Evolutionary conservation across 2,888 invertebrate species (phyloP).

Genomic region (Helleia helle): DNA sequence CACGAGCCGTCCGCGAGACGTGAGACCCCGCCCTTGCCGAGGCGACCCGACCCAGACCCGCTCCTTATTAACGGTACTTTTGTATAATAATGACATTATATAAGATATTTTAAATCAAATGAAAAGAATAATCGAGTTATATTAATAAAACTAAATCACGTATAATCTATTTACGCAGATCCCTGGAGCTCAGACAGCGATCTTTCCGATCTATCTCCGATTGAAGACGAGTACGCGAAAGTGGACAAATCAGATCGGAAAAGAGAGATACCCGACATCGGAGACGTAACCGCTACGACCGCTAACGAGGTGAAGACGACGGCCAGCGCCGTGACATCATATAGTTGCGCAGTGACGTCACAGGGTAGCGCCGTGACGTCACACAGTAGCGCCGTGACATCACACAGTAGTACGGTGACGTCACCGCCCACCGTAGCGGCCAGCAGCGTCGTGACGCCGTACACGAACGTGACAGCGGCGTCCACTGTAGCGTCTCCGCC

Average conservation of each 20-base stretch:
- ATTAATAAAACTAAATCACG: neutral
- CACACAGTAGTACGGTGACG: slow-evolving; percentile 14
- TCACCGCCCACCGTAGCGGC: slow-evolving; percentile 13
- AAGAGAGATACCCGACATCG: slow-evolving; percentile 58
- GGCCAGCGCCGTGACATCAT: slow-evolving; percentile 17
- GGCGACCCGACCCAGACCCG: slow-evolving; percentile 83
- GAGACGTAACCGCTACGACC: slow-evolving; percentile 51
- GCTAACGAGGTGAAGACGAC: slow-evolving; percentile 25
- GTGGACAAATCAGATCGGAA: slow-evolving; percentile 53
- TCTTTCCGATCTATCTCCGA: slow-evolving; percentile 87
- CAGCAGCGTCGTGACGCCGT: slow-evolving; percentile 19
- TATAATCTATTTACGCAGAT: slow-evolving; percentile 44
- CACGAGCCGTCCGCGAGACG: slow-evolving; percentile 84
- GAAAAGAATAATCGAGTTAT: no score
- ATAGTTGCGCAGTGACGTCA: slow-evolving; percentile 11
- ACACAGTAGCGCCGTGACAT: slow-evolving; percentile 14
- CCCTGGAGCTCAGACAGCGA: slow-evolving; percentile 90
- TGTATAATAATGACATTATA: no score
- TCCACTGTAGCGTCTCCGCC: slow-evolving; percentile 11
- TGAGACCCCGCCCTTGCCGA: slow-evolving; percentile 83
- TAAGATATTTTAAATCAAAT: no score
- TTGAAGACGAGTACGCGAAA: slow-evolving; percentile 77
- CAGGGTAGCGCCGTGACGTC: slow-evolving; percentile 19
- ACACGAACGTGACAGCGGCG: slow-evolving; percentile 12
- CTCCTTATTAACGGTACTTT: slow-evolving; percentile 74